Base-by-base conservation (phyloP, 2,888 invertebrate genomes). In the Strigamia crassipes region DNA sequence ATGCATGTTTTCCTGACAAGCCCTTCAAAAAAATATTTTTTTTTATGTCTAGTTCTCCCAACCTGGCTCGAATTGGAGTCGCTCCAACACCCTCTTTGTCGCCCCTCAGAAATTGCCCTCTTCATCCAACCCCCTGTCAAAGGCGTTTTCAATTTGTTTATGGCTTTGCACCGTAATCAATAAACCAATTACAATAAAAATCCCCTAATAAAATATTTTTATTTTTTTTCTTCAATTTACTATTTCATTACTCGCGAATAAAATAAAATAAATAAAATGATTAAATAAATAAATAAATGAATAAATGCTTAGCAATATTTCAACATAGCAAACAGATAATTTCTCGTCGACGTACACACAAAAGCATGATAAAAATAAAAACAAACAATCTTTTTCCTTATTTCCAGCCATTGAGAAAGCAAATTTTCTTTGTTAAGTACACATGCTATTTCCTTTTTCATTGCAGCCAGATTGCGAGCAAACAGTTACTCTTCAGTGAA, bases 111-210 rank as follows among this genome's bases (percentile, higher is more conserved):
- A 73, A 73, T 73, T 73, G 73, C 73, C 73, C 73, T 73, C 73
- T 73, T 73, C 73, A 31, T 27, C 73, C 73, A 73, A 27, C 73
- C 73, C 31, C 73, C 73, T 73, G 73, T 73, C 73, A 73, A 73
- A 73, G 73, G 73, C 73, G 73, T 73, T 73, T 73, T 73, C 73
- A 73, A 73, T 73, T 73, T 73, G 73, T 73, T 73, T 73, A 73
- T 73, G 73, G 73, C 27, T 27, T 27, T 13, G 73, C 31, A 10
- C 73, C 31, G 31, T 31, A 23, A 73, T 73, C 73, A 31, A 56
- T 56, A 56, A n/a, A 73, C 8, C 73, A 73, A 73, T 73, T 31
- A 73, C 73, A 73, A 73, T 73, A 23, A 73, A 73, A 73, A 73
- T 31, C 12, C 73, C 12, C 73, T 31, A 51, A 51, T 51, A 51